Evolutionary conservation across 2,888 invertebrate genomes (phyloP).

Genomic region (Spisula subtruncata): DNA sequence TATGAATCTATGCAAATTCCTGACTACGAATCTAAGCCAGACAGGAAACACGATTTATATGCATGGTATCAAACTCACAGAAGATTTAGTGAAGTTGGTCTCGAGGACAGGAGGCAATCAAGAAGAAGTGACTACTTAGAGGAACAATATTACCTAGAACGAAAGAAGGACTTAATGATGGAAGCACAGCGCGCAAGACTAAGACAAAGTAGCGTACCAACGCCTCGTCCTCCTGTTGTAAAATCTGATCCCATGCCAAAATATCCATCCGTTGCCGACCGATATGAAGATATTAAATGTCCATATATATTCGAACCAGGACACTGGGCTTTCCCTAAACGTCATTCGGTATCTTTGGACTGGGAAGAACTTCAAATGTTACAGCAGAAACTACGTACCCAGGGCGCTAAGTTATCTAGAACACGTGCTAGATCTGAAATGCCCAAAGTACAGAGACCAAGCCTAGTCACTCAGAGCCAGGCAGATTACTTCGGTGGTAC

Average conservation of each 20-base stretch:
- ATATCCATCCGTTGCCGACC: slow-evolving; percentile 62
- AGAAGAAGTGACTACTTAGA: slow-evolving; percentile 19
- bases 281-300: slow-evolving; percentile 69
- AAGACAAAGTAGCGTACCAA: slow-evolving; percentile 24
- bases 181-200: not conserved
- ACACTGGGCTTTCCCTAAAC: slow-evolving; percentile 52
- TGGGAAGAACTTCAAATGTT: slow-evolving; percentile 54
- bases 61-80: slow-evolving; percentile 41
- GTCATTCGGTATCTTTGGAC: slow-evolving; percentile 62
- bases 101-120: slow-evolving; percentile 50
- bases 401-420: slow-evolving; percentile 24
- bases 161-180: slow-evolving; percentile 20
- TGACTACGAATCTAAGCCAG: slow-evolving; percentile 27
- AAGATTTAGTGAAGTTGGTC: slow-evolving; percentile 63
- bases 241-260: slow-evolving; percentile 17
- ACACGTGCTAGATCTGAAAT: slow-evolving; percentile 20
- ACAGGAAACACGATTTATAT: slow-evolving; percentile 53
- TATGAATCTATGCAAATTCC: slow-evolving; percentile 24
- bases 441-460: slow-evolving; percentile 37
- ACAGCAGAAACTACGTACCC: slow-evolving; percentile 17
- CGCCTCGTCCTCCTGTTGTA: not conserved
- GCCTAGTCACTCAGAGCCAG: slow-evolving; percentile 37
- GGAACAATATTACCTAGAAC: not conserved
- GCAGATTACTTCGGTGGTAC: slow-evolving; percentile 51
- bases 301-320: slow-evolving; percentile 54